Conservation (phyloP, 2,113 vertebrate species). For the Gallinago media region DNA sequence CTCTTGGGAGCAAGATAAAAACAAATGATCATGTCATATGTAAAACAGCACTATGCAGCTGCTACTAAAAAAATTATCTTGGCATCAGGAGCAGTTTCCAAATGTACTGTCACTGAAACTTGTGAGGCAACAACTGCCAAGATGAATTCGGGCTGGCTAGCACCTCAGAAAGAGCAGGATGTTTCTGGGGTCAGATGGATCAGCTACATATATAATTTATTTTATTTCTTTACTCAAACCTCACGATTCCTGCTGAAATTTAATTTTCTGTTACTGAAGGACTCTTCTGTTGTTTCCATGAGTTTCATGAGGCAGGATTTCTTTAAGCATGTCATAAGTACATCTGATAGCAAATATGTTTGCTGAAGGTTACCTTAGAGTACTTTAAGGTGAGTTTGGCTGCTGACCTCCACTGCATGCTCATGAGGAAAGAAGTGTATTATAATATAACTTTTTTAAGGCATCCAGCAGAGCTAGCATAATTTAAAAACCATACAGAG, state of each 20-base stretch:
- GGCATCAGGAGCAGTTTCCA: conserved; percentile 36
- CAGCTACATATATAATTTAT: not conserved
- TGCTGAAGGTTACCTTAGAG: not conserved
- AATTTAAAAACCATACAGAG: not conserved
- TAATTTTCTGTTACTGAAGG: not conserved
- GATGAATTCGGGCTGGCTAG: not conserved
- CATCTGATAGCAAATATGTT: not conserved
- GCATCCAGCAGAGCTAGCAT: not conserved
- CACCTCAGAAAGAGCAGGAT: not conserved
- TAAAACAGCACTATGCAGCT: conserved; percentile 17
- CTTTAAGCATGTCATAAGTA: not conserved
- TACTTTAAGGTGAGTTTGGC: not conserved
- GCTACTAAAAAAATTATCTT: conserved; percentile 30
- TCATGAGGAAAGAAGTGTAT: not conserved
- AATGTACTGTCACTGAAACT: not conserved
- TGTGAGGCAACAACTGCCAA: not conserved
- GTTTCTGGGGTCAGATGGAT: not conserved
- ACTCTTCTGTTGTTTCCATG: not conserved
- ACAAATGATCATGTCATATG: conserved; percentile 38
- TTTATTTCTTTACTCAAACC: not conserved
- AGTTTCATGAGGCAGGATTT: not conserved
- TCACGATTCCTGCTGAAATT: not conserved
- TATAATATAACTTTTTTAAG: not conserved
- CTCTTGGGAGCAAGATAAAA: conserved; percentile 43
- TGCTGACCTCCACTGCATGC: not conserved